These are phyloP conservation scores for Eupithecia inturbata DNA, from an alignment of 2,888 invertebrate genomes.

Conservation along the genomic window DNA sequence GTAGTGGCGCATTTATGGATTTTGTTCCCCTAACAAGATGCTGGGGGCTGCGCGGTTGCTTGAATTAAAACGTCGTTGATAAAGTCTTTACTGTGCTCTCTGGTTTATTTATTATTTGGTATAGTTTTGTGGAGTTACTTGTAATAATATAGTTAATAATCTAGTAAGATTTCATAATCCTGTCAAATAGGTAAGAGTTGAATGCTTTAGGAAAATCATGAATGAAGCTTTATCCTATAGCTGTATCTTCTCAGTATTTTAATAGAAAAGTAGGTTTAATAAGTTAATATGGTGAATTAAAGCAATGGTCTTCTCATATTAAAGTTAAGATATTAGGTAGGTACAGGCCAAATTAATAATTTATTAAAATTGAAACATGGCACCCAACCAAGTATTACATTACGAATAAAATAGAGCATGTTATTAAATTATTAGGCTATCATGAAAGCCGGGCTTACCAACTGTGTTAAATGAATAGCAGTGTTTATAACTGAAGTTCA, in stretches of 20 bases:
- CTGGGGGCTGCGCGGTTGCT: constrained; percentile 71
- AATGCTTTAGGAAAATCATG: not conserved
- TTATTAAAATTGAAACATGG: not conserved
- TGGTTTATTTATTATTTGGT: constrained; percentile 54
- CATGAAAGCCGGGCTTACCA: not conserved
- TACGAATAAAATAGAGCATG: not conserved
- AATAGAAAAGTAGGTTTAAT: not conserved
- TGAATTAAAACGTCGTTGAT: constrained; percentile 82
- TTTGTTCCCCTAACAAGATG: constrained; percentile 81
- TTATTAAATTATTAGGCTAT: not conserved
- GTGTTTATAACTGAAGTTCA: constrained; percentile 76
- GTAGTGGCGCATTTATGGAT: constrained; percentile 78
- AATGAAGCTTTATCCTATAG: not conserved
- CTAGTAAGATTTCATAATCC: not conserved
- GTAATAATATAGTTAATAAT: not conserved
- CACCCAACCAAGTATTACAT: not conserved
- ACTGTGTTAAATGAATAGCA: constrained; percentile 54
- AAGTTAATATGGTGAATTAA: too few relatives aligned
- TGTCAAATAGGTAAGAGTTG: not conserved
- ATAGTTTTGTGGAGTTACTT: not conserved
- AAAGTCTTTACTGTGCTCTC: constrained; percentile 69
- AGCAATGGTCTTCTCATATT: too few relatives aligned
- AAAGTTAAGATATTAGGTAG: too few relatives aligned
- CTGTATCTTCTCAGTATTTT: not conserved
- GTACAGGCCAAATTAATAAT: not conserved